These are phyloP conservation scores for Meandrusa payeni DNA, from an alignment of 2,888 invertebrate species.

Conservation along the genomic window DNA sequence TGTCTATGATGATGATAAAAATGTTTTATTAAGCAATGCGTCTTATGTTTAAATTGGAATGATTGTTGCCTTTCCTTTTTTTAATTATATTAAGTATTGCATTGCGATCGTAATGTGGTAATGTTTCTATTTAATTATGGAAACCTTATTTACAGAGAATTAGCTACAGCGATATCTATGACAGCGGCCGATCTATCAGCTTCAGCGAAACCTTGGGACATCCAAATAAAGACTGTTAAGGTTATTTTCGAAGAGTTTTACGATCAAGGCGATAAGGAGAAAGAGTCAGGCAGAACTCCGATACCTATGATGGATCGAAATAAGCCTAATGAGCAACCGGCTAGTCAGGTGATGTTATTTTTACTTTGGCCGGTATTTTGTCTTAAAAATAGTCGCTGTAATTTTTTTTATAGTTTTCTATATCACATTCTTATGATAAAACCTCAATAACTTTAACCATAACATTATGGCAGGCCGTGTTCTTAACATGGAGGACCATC, in stretches of 20 bases:
- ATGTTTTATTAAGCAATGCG: no score
- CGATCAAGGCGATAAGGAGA: constrained; percentile 88
- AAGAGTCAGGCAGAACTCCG: constrained; percentile 83
- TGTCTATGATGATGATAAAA: background rate
- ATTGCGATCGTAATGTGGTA: constrained; percentile 30
- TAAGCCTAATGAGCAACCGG: constrained; percentile 86
- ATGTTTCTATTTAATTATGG: constrained; percentile 4
- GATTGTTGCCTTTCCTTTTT: no score
- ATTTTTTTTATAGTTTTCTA: no score
- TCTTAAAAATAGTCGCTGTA: no score
- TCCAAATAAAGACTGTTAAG: constrained; percentile 89
- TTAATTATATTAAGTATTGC: no score
- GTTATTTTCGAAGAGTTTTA: constrained; percentile 92
- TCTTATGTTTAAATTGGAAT: no score
- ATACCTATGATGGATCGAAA: constrained; percentile 91
- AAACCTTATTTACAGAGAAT: constrained; percentile 54
- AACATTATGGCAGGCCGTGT: no score
- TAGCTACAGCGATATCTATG: constrained; percentile 90
- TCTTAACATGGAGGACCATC: no score
- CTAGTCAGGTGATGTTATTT: constrained; percentile 82
- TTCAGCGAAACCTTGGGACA: constrained; percentile 91
- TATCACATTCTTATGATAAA: no score
- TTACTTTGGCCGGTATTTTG: background rate
- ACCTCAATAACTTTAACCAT: no score
- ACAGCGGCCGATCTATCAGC: constrained; percentile 92